Conservation (phyloP, 2,797 vertebrate genomes). For the Brotogeris chrysoptera region DNA sequence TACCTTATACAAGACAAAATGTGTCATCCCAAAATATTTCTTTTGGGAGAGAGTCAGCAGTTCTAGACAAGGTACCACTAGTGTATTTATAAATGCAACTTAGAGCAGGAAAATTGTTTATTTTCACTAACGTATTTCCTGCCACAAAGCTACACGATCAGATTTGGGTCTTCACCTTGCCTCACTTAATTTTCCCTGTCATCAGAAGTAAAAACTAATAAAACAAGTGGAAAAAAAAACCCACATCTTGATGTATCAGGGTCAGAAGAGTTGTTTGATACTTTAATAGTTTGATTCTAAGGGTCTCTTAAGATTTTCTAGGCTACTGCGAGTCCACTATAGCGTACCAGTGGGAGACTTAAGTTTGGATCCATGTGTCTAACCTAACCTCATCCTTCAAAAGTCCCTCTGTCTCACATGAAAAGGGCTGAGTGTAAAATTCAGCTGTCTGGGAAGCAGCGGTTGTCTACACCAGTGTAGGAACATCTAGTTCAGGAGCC, state of each 20-base stretch:
- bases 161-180: not conserved
- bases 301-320: not conserved
- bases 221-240: not conserved
- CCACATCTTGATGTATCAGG: not conserved
- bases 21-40: not conserved
- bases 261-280: not conserved
- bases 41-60: not conserved
- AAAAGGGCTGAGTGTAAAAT: not conserved
- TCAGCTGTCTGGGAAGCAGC: not conserved
- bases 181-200: not conserved
- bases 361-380: not conserved
- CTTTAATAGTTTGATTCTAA: not conserved
- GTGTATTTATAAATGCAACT: not conserved
- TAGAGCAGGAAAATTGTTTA: not conserved
- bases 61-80: not conserved
- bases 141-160: not conserved
- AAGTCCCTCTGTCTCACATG: not conserved
- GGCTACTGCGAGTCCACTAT: not conserved
- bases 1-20: not conserved
- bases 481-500: not conserved
- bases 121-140: not conserved
- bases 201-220: not conserved
- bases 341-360: not conserved
- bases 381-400: not conserved
- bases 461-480: not conserved